A percentile compares a stretch with the other conserved stretches of the same genome.
Conservation (phyloP, 2,113 vertebrate species). For the Origma solitaria region DNA sequence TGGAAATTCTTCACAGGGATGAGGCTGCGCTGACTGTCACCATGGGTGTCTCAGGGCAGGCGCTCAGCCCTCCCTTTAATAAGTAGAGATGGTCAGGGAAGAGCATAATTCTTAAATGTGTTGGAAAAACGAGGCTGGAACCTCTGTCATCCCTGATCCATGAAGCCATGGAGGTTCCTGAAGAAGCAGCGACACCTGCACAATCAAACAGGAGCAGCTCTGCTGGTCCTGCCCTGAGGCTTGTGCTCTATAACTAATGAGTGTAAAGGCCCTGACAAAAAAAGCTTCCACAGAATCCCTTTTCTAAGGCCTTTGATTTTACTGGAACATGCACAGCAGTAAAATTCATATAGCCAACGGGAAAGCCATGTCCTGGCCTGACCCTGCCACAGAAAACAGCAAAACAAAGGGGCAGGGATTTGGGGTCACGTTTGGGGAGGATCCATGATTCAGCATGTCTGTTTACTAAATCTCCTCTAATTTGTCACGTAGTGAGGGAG, state of each 20-base stretch:
- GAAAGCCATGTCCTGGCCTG: neutral
- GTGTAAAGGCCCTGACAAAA: neutral
- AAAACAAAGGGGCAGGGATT: neutral
- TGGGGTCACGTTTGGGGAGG: conserved; percentile 16
- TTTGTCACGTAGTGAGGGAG: neutral
- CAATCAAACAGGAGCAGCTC: neutral
- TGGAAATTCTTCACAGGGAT: neutral
- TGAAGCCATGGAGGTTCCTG: neutral
- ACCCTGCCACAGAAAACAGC: neutral
- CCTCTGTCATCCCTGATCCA: neutral
- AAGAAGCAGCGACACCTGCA: neutral
- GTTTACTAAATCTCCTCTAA: conserved; percentile 3
- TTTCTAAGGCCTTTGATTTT: conserved; percentile 36
- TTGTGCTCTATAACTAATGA: neutral
- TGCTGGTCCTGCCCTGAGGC: neutral
- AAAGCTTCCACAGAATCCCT: neutral
- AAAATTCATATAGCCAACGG: conserved; percentile 10
- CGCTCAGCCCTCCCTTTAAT: neutral
- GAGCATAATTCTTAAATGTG: neutral
- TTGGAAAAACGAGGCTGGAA: neutral
- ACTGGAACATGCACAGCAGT: conserved; percentile 13
- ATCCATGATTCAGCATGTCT: conserved; percentile 20
- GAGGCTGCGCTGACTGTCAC: neutral
- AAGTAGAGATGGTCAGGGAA: neutral
- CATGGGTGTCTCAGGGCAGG: accelerated